phyloP scores from a whole-genome alignment of 2,888 invertebrate species.

The Ptilodon capucinus region DNA sequence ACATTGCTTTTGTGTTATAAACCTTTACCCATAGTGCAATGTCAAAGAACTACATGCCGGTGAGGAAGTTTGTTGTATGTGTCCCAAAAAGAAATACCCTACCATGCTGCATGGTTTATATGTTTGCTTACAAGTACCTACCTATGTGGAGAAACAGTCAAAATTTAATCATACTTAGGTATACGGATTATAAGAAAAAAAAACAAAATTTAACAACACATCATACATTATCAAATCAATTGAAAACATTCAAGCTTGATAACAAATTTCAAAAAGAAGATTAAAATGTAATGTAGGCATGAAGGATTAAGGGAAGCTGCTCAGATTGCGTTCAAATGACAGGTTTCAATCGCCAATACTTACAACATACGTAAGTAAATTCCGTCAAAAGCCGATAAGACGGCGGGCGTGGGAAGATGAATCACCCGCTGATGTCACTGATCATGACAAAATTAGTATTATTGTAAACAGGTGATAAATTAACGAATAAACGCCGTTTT shows the following conservation, averaged over 20 bases:
- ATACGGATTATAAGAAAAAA: too few relatives aligned
- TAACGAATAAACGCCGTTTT: slow-evolving; percentile 11
- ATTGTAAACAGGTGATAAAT: slow-evolving; percentile 38
- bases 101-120: too few relatives aligned
- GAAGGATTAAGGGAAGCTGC: slow-evolving; percentile 25
- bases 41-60: background rate
- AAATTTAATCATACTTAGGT: too few relatives aligned
- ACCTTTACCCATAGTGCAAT: background rate
- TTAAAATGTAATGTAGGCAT: slow-evolving; percentile 21
- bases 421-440: slow-evolving; percentile 53
- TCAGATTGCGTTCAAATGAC: slow-evolving; percentile 35
- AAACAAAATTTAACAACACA: too few relatives aligned
- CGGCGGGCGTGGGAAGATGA: slow-evolving; percentile 47
- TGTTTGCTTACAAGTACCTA: too few relatives aligned
- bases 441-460: slow-evolving; percentile 37
- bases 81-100: slow-evolving; percentile 2
- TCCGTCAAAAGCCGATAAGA: slow-evolving; percentile 36
- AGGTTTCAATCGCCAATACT: slow-evolving; percentile 36
- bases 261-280: too few relatives aligned
- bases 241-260: background rate
- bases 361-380: slow-evolving; percentile 29
- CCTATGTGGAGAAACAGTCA: too few relatives aligned
- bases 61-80: background rate
- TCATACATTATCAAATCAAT: background rate
- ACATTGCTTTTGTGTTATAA: background rate